Evolutionary conservation across 2,888 invertebrate genomes (phyloP).

Genomic region (Encarsia formosa): DNA sequence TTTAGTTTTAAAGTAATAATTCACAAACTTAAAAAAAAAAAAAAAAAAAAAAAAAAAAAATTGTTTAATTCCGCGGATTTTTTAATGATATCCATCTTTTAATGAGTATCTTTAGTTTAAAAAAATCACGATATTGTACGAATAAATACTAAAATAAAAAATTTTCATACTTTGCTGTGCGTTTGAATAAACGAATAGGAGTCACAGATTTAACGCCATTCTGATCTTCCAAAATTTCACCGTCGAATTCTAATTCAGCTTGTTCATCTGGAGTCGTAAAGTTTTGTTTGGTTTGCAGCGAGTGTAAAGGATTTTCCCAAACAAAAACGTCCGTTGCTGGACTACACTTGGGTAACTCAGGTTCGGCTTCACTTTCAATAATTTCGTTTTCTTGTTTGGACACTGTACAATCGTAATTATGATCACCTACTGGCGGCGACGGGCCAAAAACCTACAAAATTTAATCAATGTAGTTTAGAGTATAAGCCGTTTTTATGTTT

Average conservation of each 20-base stretch:
- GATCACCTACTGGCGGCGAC: constrained; percentile 42
- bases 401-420: constrained; percentile 39
- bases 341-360: constrained; percentile 52
- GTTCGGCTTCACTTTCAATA: constrained; percentile 49
- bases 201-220: constrained; percentile 66
- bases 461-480: not conserved
- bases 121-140: too few species aligned
- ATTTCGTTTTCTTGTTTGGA: constrained; percentile 41
- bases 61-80: too few species aligned
- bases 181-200: constrained; percentile 60
- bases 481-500: too few species aligned
- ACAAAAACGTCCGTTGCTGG: constrained; percentile 63
- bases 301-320: constrained; percentile 75
- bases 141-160: not conserved
- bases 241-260: constrained; percentile 66
- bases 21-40: not conserved
- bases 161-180: constrained; percentile 33
- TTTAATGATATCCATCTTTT: too few species aligned
- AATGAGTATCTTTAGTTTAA: too few species aligned
- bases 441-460: constrained; percentile 68
- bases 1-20: too few species aligned
- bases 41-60: not conserved
- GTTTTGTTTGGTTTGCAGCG: constrained; percentile 46
- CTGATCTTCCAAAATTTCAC: constrained; percentile 62
- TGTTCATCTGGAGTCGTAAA: constrained; percentile 71